phyloP scores from a whole-genome alignment of 2,797 vertebrate genomes.

The Ficedula albicollis region DNA sequence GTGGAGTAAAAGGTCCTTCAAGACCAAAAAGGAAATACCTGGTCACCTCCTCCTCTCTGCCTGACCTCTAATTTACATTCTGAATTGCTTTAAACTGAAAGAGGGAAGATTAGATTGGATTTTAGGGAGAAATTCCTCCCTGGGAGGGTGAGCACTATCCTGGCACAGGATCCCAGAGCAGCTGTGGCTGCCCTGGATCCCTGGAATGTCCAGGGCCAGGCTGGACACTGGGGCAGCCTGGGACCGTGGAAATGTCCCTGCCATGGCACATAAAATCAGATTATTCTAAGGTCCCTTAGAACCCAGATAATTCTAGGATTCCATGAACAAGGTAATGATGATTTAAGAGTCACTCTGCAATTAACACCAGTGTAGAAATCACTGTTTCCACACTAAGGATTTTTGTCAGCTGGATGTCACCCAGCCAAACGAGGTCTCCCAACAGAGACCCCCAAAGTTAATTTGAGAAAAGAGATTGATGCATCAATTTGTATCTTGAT shows the following conservation, averaged over 20 bases:
- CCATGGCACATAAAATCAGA: not conserved
- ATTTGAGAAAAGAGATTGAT: not conserved
- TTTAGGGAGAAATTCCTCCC: not conserved
- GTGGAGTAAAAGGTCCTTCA: not conserved
- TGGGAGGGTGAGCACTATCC: fast-evolving
- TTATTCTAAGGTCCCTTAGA: not conserved
- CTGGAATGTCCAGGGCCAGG: not conserved
- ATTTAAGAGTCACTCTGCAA: not conserved
- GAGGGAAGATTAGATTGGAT: not conserved
- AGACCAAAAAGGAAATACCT: not conserved
- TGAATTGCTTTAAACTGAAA: not conserved
- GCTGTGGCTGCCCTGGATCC: not conserved
- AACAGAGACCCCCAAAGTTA: not conserved
- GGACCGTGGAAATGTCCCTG: fast-evolving
- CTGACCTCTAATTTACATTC: not conserved
- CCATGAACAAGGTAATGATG: not conserved
- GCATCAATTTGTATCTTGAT: not conserved
- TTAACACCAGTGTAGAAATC: not conserved
- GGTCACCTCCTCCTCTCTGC: too few species aligned
- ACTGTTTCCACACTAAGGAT: not conserved
- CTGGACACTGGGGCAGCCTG: fast-evolving
- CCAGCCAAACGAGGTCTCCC: not conserved
- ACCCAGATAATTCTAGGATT: not conserved
- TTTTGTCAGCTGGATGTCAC: not conserved
- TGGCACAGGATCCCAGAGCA: not conserved